Base-by-base conservation (phyloP, 1,140 invertebrate genomes). In the Polyergus mexicanus region DNA sequence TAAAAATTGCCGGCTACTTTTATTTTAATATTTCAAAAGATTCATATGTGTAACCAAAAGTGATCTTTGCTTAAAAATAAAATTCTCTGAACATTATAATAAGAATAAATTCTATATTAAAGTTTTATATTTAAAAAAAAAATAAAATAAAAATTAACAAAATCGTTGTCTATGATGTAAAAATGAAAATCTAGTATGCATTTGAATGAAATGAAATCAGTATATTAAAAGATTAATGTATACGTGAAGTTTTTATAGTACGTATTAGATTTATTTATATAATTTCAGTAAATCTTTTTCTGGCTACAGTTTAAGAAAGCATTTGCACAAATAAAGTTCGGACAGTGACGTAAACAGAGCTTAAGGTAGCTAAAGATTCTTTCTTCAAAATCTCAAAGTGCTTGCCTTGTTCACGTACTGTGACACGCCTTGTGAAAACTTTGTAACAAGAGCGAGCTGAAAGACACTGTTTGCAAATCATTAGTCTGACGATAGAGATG, bases 381-480 rank as follows among this genome's bases (percentile, higher is more conserved):
- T 90, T 41, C 38, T 90, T 76, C 62, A 89, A 80, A 35, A 86
- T 74, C 81, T 92, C 81, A 92, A 93, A 89, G 93, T 89, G 91
- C 90, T 91, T 92, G 78, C 65, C 85, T 91, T 92, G 86, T 92
- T 91, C 88, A 88, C 66, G 78, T 85, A 84, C 86, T 32, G 32
- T 32, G 86, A 88, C 83, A 84, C 78, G 85, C 85, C 69, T 84
- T 56, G 69, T 74, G 90, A 92, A 94, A 93, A 92, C 88, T 93
- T 92, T 84, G 69, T 92, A 92, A 94, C 92, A 91, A 91, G 90
- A 81, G 86, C 87, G 85, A 89, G 77, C 51, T 56, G 71, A 89
- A 90, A 91, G 90, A 88, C 78, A 85, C 90, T 94, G 91, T 95
- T 95, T 95, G 93, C 92, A 94, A 94, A 94, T 94, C 94, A 93